These are phyloP conservation scores for rat (Rattus norvegicus) DNA, from an alignment of 2,113 vertebrate genomes.

Conservation along the genomic window GRCr8 NC_086020.1:34194001-34194500, in stretches of 20 bases:
- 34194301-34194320: conserved; percentile 55
- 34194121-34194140: conserved; percentile 55
- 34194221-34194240: conserved; percentile 14
- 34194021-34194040: conserved; percentile 61
- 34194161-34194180: conserved; percentile 5
- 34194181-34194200: not conserved
- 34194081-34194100: conserved; percentile 54
- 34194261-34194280: conserved; percentile 39
- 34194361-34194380: conserved; percentile 1
- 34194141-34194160: not conserved
- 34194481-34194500: not conserved
- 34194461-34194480: not conserved
- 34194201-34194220: not conserved
- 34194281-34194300: conserved; percentile 26
- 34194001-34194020: conserved; percentile 56
- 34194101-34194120: conserved; percentile 63
- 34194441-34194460: conserved; percentile 19
- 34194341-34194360: not conserved
- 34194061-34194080: not conserved
- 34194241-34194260: conserved; percentile 39
- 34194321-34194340: not conserved
- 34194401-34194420: not conserved
- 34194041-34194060: conserved; percentile 56
- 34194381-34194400: conserved; percentile 42
- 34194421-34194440: not conserved